Evolutionary conservation across 2,888 invertebrate species (phyloP), one percentile per base, ranked within the genome.

Genomic region (Eupithecia pulchellata): DNA sequence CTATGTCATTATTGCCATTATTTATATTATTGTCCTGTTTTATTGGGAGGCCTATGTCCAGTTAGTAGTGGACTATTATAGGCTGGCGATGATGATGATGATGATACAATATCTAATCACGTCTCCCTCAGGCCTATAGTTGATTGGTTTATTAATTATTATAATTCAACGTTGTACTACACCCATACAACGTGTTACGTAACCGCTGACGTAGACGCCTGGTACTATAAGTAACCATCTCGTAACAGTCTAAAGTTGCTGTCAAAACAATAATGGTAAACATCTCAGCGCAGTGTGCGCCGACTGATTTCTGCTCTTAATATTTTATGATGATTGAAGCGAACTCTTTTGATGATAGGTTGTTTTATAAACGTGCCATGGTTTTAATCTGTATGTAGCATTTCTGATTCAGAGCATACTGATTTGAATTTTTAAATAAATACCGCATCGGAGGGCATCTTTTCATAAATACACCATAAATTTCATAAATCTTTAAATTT

Each of bases 261-360:
- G 55, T 65, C 65, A 65, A 57, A 65, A 65, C 65, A 55, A 57
- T 64, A 29, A 60, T 58, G 58, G 58, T 57, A 47, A 64, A 55
- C 68, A 25, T 52, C 20, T 47, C 52, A 25, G 25, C 20, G 52
- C 13, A 52, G 52, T n/a, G 1, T 2, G 52, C 20, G 25, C 4
- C 11, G 52, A 52, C 20, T 25, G 52, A 52, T 25, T 13, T 3
- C 47, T 47, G 52, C 52, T 52, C 25, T 52, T 25, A 25, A 25
- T 20, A 47, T 11, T 47, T 47, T 8, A 47, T 47, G 47, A 47
- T 47, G 47, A 11, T 20, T 47, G 47, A 47, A 47, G 47, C 47
- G 52, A 52, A 25, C 52, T 52, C 52, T 52, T 52, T 52, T 25
- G 52, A 52, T 52, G 52, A 25, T 25, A 25, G 52, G 25, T 52